Base-by-base conservation (phyloP, 2,888 invertebrate genomes). In the Boloria euphrosyne region DNA sequence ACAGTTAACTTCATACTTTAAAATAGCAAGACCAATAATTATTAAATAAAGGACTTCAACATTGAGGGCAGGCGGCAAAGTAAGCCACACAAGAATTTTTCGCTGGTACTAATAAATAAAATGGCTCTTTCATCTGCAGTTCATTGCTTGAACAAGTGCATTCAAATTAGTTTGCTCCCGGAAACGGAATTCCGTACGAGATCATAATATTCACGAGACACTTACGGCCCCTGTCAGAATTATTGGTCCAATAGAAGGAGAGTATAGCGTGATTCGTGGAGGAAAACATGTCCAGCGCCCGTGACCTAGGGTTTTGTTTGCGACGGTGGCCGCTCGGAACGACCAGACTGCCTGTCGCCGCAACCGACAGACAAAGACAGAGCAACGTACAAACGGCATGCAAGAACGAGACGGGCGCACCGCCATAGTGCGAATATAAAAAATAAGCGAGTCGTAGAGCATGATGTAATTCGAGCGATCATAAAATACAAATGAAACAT, bases 291-390 rank as follows among this genome's bases (percentile, higher is more conserved):
- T 87, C 83, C 87, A 89, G 82, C 77, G 86, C 80, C 82, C 83
- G 76, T 86, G 86, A 86, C 84, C 84, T 88, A 89, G 87, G 86
- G 90, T 89, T 89, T 87, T 81, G 82, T 89, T 90, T 89, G 82
- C 89, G 75, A 85, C 80, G 78, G 77, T 83, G 80, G 81, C 79
- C 82, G 87, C 74, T 82, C 82, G 83, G 85, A 84, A 82, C 80
- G 78, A 85, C 84, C 92, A 92, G 92, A 92, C 92, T 82, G 92
- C 91, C 83, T 92, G 92, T 90, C 92, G 92, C 92, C 92, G 84
- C 84, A 83, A 79, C 80, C 80, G 77, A 71, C 75, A 76, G 85
- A 90, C 80, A 75, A 85, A 84, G 90, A 90, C 79, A 76, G 80
- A 75, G 69, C 78, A 76, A 82, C 75, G 73, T 71, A 75, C 76